Evolutionary conservation across 35 echinoderm and acorn worm genomes (phyloP), one percentile per base, ranked within the genome.

Genomic region (Ptychodera flava): DNA sequence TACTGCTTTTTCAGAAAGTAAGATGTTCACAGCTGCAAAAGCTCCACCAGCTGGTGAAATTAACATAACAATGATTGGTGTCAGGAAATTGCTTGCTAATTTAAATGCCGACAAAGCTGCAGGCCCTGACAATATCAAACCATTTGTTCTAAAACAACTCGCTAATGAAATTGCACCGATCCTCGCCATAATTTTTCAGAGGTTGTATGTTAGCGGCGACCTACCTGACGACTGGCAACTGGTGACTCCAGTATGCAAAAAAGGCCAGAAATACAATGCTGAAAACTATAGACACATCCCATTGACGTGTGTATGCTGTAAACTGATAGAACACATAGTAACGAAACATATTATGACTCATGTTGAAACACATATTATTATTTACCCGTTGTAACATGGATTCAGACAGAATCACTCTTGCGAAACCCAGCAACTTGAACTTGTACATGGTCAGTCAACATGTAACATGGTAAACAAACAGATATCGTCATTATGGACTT

Each of bases 221-320:
- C 77, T 91, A 79, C 77, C 84, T 16, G 33, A 36, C 0, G 90
- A 91, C 36, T 91, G 90, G 90, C 75, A 36, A 36, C 79, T 27
- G 80, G 85, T 91, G 14, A 86, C 90, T 53, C 90, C 90, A 0
- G 81, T 91, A 37, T 91, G 79, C 33, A 91, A 91, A 80, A 91
- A 91, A 87, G 90, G 90, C 28, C 27, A 78, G 0, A 79, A 75
- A 29, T 80, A 77, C 0, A 79, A 91, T 32, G 78, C 90, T 22
- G 90, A 84, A 0, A 91, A 91, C 84, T 90, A 90, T 35, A 32
- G 78, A 45, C 89, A 82, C 0, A 82, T 90, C 16, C 85, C 83
- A 16, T 34, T 88, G 80, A 85, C 28, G 80, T 77, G 30, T 76
- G 32, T 29, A 81, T 76, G 85, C 35, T 88, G 82, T 80, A 90